phyloP scores from a whole-genome alignment of 2,797 vertebrate genomes.

The Chromis chromis region DNA sequence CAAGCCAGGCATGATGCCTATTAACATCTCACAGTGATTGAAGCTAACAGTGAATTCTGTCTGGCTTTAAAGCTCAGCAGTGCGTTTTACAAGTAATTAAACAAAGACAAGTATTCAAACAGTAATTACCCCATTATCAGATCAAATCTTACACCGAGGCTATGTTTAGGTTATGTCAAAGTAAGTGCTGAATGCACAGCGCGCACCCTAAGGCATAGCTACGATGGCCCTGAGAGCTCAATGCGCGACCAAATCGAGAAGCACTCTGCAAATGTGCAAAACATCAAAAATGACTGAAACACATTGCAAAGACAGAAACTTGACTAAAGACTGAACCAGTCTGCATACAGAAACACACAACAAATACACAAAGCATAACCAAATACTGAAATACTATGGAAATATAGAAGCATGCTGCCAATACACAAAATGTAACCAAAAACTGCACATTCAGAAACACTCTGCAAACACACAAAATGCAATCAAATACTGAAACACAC shows the following conservation, averaged over 20 bases:
- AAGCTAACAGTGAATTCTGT: constrained; percentile 42
- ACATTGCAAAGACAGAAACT: too few species aligned
- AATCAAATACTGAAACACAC: too few species aligned
- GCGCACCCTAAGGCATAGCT: background rate
- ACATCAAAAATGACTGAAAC: too few species aligned
- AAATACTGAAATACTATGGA: too few species aligned
- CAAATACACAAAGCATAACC: too few species aligned
- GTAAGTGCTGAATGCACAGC: constrained; percentile 5
- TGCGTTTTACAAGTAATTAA: constrained; percentile 52
- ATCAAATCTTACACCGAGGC: constrained; percentile 20
- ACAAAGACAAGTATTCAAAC: constrained; percentile 39
- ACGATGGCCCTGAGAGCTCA: background rate
- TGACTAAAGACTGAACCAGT: too few species aligned
- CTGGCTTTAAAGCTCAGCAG: constrained; percentile 13
- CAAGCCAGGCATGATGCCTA: constrained; percentile 67
- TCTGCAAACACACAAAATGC: too few species aligned
- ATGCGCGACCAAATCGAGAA: background rate
- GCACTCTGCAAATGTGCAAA: too few species aligned
- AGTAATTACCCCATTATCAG: constrained; percentile 46
- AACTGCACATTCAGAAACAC: too few species aligned
- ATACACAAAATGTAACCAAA: too few species aligned
- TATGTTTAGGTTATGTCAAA: constrained; percentile 20
- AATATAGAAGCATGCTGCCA: too few species aligned
- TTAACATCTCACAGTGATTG: constrained; percentile 59
- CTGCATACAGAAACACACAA: too few species aligned